Base-by-base conservation (phyloP, 2,888 invertebrate genomes). In the Caenorhabditis macrosperma region DNA sequence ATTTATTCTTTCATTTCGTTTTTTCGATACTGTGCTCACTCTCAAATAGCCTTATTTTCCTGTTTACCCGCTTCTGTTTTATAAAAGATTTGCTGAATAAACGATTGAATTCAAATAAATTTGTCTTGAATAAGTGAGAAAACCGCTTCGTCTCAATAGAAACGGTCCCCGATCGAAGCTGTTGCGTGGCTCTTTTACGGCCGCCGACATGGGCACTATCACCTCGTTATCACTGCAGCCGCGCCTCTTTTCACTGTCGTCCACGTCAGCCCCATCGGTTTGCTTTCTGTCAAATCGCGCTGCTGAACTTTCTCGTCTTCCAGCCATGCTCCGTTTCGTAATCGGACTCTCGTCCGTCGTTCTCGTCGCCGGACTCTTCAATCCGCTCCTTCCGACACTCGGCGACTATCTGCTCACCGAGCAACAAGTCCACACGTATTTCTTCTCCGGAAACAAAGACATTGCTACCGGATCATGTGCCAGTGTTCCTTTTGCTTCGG, bases 321-420 rank as follows among this genome's bases (percentile, higher is more conserved):
- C 57, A 68, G 59, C 68, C 35, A 71, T 71, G 71, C 59, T 66
- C 41, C 77, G 77, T 24, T 52, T 44, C 12, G 1, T 71, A 2
- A n/a, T 78, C 41, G 78, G 52, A 26, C 38, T 67, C 2, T 64
- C 74, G 50, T 64, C 41, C 50, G 59, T 64, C 6, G 50, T 41
- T 24, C 38, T 74, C 5, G 59, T 52, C 41, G 26, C 64, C 17
- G 74, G 64, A 50, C 33, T 59, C 7, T 74, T 68, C 54, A 79
- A 68, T 35, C 79, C 79, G 7, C 46, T 79, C 6, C 61, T 79
- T 9, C 79, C 79, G 26, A 52, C 68, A 6, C 54, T 79, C 35
- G 57, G 44, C 20, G 79, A 79, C 46, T 79, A 74, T 17, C 6
- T 63, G 64, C 44, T 79, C 24, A 64, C 26, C 3, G 57, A 79